These are phyloP conservation scores for Rhopalosiphum maidis DNA, from an alignment of 1,140 invertebrate genomes.

Conservation along the genomic window DNA sequence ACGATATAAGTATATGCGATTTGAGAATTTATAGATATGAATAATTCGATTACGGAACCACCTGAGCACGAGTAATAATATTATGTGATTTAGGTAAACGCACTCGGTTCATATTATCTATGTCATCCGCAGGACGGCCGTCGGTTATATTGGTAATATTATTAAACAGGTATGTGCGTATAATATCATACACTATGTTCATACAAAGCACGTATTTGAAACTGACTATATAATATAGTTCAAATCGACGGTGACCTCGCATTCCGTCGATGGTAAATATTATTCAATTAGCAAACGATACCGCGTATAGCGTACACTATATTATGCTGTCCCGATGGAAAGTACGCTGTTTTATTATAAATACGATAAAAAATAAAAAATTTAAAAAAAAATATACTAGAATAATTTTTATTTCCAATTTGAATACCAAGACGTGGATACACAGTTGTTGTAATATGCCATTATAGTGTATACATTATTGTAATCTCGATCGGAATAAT, in stretches of 20 bases:
- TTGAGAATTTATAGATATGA: not conserved
- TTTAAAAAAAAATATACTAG: not conserved
- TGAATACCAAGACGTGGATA: not conserved
- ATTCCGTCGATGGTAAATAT: not conserved
- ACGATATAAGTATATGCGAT: not conserved
- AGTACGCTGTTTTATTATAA: not conserved
- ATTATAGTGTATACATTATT: not conserved
- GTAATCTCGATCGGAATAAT: conserved; percentile 1
- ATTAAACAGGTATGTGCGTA: not conserved
- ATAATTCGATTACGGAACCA: not conserved
- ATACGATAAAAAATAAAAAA: not conserved
- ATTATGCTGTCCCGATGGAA: not conserved
- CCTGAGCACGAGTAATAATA: not conserved
- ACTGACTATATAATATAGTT: not conserved
- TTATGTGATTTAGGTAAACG: not conserved
- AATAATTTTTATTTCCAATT: not conserved
- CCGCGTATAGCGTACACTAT: not conserved
- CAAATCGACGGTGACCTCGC: not conserved
- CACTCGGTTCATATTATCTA: not conserved
- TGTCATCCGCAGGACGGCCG: not conserved
- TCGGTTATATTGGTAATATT: not conserved
- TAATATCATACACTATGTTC: not conserved
- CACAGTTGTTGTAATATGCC: too few relatives aligned
- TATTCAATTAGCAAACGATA: not conserved
- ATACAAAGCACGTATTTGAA: not conserved